Evolutionary conservation across 2,113 vertebrate species (phyloP), one percentile per base, ranked within the genome.

Genomic region (Nycticebus coucang): DNA sequence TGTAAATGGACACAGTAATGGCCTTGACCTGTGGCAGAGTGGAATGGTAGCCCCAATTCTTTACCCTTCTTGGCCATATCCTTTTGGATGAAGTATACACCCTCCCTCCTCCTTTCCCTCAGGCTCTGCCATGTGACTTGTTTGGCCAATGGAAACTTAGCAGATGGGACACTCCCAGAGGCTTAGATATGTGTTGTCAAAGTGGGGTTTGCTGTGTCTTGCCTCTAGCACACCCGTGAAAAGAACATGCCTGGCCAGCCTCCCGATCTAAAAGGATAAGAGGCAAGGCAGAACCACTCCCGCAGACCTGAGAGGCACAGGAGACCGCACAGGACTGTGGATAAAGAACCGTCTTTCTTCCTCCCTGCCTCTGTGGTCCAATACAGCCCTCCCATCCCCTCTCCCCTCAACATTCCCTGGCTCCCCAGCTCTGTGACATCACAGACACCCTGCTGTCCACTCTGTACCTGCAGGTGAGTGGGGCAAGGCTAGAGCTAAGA

Each of bases 401-500:
- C 18, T 4, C 35, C 45, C 13, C 60, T 26, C 87, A 79, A 1
- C 86, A 72, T 96, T 95, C 89, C 53, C 66, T 84, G 59, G 14
- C 50, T 50, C 64, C n/a, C 85, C 24, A 26, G 57, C 62, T 96
- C 97, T 96, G 80, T 97, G 97, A 97, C 97, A 87, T 97, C 97
- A 97, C 86, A 96, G 75, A 50, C 60, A 80, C 78, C 79, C 28
- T 80, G 91, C 64, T 77, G 69, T 41, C 62, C 45, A 37, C 91
- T 87, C 86, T 84, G n/a, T 92, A 89, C 75, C 89, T 59, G 33
- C 95, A 91, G 94, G 93, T 96, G 83, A 96, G 89, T 91, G 75
- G 84, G 71, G 17, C 74, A 24, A 79, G 74, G 24, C 57, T 37
- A 68, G 10, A 50, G 17, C 53, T 79, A 30, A 75, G 15, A 72